These are phyloP conservation scores for Tokudaia tokunoshimensis DNA, from an alignment of 2,797 vertebrate species.

Conservation along the genomic window DNA sequence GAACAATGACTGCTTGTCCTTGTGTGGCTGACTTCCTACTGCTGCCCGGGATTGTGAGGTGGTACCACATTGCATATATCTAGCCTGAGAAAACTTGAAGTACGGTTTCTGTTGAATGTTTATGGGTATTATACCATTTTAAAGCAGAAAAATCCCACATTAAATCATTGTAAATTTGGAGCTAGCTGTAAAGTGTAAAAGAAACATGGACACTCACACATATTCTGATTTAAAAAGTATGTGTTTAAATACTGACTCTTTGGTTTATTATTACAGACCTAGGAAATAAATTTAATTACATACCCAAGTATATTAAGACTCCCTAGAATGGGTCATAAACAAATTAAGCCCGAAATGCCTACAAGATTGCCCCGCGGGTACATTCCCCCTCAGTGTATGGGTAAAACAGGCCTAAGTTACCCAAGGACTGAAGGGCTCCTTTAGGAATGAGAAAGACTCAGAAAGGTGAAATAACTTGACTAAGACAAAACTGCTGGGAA, in stretches of 20 bases:
- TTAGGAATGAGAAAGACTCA: slow-evolving; percentile 28
- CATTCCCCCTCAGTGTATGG: background rate
- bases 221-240: slow-evolving; percentile 9
- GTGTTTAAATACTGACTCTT: background rate
- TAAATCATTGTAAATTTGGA: background rate
- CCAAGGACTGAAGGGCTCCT: background rate
- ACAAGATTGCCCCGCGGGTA: background rate
- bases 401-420: background rate
- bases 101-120: background rate
- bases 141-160: background rate
- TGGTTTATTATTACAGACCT: background rate
- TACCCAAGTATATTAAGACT: slow-evolving; percentile 36
- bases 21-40: background rate
- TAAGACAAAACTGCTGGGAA: slow-evolving; percentile 10
- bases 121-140: background rate
- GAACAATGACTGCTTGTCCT: background rate
- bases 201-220: background rate
- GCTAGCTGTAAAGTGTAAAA: background rate
- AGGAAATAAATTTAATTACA: slow-evolving; percentile 44
- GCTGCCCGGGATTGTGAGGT: background rate
- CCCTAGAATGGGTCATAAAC: slow-evolving; percentile 30
- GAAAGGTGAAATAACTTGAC: slow-evolving; percentile 30
- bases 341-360: slow-evolving; percentile 6
- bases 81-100: background rate
- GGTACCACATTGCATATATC: background rate